Percentiles rank a stretch among this genome's conserved stretches.
These are phyloP conservation scores for Orthochromis indermauri DNA, from an alignment of 2,113 vertebrate species.

Conservation along the genomic window DNA sequence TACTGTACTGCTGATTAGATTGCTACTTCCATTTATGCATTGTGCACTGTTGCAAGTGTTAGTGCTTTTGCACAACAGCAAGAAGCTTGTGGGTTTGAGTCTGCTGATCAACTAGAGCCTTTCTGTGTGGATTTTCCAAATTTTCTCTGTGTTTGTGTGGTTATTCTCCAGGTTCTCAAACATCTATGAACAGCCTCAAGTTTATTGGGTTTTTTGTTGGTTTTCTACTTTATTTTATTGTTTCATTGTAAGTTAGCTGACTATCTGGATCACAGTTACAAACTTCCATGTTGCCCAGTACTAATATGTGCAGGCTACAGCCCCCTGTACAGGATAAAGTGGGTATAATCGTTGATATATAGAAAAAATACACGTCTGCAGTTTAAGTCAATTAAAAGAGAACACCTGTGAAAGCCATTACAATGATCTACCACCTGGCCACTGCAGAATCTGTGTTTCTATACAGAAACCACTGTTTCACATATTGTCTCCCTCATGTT, in stretches of 20 bases:
- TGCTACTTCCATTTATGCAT: neutral
- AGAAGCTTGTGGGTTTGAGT: neutral
- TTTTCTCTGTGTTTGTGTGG: neutral
- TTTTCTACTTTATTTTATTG: neutral
- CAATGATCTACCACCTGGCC: neutral
- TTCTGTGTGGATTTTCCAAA: neutral
- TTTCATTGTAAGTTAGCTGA: neutral
- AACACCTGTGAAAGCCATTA: neutral
- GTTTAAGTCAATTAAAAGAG: neutral
- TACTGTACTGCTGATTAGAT: neutral
- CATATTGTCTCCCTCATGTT: constrained; percentile 16
- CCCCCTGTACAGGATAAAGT: neutral
- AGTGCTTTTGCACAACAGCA: neutral
- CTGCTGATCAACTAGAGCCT: neutral
- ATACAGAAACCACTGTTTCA: neutral
- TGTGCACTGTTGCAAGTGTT: neutral
- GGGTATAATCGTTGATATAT: neutral
- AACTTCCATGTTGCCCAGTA: neutral
- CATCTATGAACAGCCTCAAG: neutral
- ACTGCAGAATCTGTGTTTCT: neutral
- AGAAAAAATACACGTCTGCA: neutral
- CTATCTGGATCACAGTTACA: neutral
- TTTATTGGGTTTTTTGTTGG: neutral
- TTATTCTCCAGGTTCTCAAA: neutral
- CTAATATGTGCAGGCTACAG: neutral